phyloP scores from a whole-genome alignment of 2,888 invertebrate genomes.

The Girardia tigrina region DNA sequence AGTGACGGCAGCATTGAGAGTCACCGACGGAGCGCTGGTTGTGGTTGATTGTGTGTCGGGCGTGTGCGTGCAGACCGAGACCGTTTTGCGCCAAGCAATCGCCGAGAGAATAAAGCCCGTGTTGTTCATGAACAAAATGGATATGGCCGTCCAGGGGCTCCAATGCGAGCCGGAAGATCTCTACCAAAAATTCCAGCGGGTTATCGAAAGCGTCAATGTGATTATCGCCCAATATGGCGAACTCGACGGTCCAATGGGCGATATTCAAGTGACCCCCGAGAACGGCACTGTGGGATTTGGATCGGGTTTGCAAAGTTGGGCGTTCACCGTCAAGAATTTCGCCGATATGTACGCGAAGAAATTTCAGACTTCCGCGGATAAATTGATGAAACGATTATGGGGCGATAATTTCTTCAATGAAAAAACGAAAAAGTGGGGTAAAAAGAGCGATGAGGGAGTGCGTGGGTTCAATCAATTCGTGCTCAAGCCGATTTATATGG shows the following conservation, averaged over 20 bases:
- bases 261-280: constrained; percentile 89
- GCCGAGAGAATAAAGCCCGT: constrained; percentile 99
- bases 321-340: constrained; percentile 98
- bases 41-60: constrained; percentile 99
- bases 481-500: constrained; percentile 94
- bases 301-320: constrained; percentile 98
- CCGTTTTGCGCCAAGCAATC: constrained; percentile 96
- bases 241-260: constrained; percentile 94
- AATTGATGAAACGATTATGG: constrained; percentile 85
- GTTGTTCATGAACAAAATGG: constrained; percentile 99
- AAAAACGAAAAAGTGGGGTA: constrained; percentile 93
- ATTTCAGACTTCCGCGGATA: constrained; percentile 75
- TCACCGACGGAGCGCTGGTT: constrained; percentile 97
- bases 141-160: constrained; percentile 88
- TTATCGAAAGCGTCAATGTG: constrained; percentile 97
- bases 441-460: constrained; percentile 54
- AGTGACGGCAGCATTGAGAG: constrained; percentile 97
- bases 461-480: constrained; percentile 98
- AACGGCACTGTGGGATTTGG: constrained; percentile 98
- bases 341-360: constrained; percentile 96
- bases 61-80: constrained; percentile 99
- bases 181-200: constrained; percentile 97
- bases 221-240: constrained; percentile 98
- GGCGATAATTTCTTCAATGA: constrained; percentile 97
- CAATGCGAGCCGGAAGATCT: constrained; percentile 89